Evolutionary conservation across 2,797 vertebrate species (phyloP).

Genomic region (Pangasius sanitwongsei): DNA sequence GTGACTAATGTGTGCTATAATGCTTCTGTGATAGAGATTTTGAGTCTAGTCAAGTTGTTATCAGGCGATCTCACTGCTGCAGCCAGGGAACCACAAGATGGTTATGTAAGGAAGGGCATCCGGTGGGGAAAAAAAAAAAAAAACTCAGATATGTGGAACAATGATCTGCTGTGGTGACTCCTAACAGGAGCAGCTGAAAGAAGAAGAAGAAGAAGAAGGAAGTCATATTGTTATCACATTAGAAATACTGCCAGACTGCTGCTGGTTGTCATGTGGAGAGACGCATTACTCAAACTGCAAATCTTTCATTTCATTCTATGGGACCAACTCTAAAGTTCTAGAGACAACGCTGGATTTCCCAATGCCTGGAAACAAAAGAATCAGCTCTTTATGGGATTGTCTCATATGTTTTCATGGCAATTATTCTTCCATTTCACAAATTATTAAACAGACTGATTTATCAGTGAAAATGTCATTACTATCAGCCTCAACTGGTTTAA

Average conservation of each 20-base stretch:
- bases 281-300: not conserved
- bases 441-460: not conserved
- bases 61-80: too few relatives aligned
- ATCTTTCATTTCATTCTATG: not conserved
- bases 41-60: not conserved
- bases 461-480: too few relatives aligned
- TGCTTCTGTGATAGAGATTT: not conserved
- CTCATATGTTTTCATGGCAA: not conserved
- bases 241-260: not conserved
- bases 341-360: not conserved
- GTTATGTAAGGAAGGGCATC: too few relatives aligned
- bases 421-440: not conserved
- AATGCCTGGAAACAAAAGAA: not conserved
- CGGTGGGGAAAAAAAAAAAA: too few relatives aligned
- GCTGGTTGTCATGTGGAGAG: not conserved
- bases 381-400: not conserved
- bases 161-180: too few relatives aligned
- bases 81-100: too few relatives aligned
- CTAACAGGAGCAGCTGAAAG: too few relatives aligned
- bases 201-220: too few relatives aligned
- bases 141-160: too few relatives aligned
- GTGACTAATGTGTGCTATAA: not conserved
- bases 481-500: not conserved
- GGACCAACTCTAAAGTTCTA: not conserved
- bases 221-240: not conserved